A percentile compares a stretch with the other conserved stretches of the same genome.
These are phyloP conservation scores for Microcebus murinus DNA, from an alignment of 2,113 vertebrate species.

Conservation along the genomic window DNA sequence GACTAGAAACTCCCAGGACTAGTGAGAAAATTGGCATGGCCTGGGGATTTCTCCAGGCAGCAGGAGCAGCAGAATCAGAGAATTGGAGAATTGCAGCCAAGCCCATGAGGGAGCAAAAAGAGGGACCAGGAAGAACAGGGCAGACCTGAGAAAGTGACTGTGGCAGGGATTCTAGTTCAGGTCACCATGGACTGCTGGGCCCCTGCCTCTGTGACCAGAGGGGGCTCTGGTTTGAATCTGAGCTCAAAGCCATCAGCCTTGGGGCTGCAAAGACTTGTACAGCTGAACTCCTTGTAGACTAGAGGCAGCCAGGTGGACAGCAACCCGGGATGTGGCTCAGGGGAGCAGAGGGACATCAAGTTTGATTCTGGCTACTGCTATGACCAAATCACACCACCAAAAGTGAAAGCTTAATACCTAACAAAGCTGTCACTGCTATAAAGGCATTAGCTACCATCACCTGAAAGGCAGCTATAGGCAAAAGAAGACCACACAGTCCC, in stretches of 20 bases:
- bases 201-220: background rate
- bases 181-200: background rate
- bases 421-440: no score
- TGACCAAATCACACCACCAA: background rate
- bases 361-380: background rate
- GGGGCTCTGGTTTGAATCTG: background rate
- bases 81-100: background rate
- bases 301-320: background rate
- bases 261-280: background rate
- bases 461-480: background rate
- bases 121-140: background rate
- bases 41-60: background rate
- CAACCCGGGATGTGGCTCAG: background rate
- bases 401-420: background rate
- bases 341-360: background rate
- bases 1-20: background rate
- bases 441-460: background rate
- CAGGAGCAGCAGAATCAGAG: background rate
- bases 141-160: fast-evolving
- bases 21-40: fast-evolving
- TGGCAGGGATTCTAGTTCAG: background rate
- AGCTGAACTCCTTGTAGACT: background rate
- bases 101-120: background rate
- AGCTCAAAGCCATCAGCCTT: background rate
- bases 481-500: background rate